Evolutionary conservation across 2,797 vertebrate species (phyloP), one percentile per base, ranked within the genome.

Genomic region (Discoglossus pictus): DNA sequence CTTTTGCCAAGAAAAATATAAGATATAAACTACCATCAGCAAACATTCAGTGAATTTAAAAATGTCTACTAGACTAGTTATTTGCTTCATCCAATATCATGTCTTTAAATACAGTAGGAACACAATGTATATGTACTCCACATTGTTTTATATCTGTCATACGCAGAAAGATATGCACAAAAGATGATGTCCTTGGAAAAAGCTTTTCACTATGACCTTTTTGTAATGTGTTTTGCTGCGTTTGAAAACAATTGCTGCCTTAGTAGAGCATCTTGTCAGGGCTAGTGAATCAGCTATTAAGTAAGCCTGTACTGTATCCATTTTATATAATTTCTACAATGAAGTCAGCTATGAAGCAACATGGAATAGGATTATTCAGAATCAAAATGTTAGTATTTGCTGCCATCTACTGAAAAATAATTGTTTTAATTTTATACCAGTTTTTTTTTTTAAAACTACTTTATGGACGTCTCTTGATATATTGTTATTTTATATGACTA

Each of bases 341-440:
- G 10, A 40, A 76, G 77, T 76, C 53, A 23, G 17, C 31, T 58
- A 52, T 44, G 35, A 50, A 59, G 61, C 43, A 27, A 7, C 7
- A 40, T 7, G 7, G 7, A n/a, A 23, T 21, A 1, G 24, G n/a
- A 43, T 13, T 34, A 15, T 20, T 18, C 15, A 10, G n/a, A 27
- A 13, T 5, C 24, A 12, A 38, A 38, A 51, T 35, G 13, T 59
- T 24, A 52, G 11, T 16, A 44, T 65, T 67, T 84, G 77, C 85
- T 87, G 88, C 87, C 88, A 84, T 84, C 88, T 81, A 72, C 73
- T 80, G 80, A 80, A 62, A 73, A 16, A 23, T 18, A 2, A 44
- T 17, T 3, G 20, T 44, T 44, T 44, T 44, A 7, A n/a, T n/a
- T n/a, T n/a, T n/a, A n/a, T n/a, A n/a, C n/a, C n/a, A n/a, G n/a